Evolutionary conservation across 2,113 vertebrate species (phyloP).

Genomic region (Rhineura floridana): DNA sequence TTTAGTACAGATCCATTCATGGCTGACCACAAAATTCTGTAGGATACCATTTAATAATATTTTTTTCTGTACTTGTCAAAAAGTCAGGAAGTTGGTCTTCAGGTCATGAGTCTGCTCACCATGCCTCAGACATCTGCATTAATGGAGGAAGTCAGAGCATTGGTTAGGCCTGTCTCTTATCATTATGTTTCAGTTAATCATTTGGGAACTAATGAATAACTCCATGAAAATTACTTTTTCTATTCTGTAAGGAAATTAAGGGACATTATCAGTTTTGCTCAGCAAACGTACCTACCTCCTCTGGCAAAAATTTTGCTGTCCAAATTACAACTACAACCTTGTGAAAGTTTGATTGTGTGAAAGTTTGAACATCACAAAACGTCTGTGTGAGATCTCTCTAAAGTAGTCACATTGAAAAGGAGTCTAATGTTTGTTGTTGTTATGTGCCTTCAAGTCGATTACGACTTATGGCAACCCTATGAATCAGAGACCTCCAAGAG

Average conservation of each 20-base stretch:
- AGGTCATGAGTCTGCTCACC: neutral
- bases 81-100: neutral
- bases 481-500: too few relatives aligned
- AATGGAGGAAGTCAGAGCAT: neutral
- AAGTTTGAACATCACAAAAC: neutral
- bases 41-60: neutral
- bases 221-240: constrained; percentile 10
- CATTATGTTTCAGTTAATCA: constrained; percentile 5
- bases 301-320: neutral
- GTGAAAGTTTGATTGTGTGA: neutral
- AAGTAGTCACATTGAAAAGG: neutral
- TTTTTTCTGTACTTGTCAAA: neutral
- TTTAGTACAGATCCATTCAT: neutral
- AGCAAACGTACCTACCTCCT: neutral
- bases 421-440: too few relatives aligned
- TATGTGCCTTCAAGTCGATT: too few relatives aligned
- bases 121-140: neutral
- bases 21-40: neutral
- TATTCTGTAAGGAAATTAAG: neutral
- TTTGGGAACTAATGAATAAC: constrained; percentile 8
- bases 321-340: neutral
- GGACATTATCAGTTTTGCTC: constrained; percentile 18
- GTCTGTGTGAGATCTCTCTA: neutral
- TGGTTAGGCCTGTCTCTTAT: constrained; percentile 6
- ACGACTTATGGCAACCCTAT: too few relatives aligned